Evolutionary conservation across 2,888 invertebrate species (phyloP), one percentile per base, ranked within the genome.

Genomic region (Macaria liturata): DNA sequence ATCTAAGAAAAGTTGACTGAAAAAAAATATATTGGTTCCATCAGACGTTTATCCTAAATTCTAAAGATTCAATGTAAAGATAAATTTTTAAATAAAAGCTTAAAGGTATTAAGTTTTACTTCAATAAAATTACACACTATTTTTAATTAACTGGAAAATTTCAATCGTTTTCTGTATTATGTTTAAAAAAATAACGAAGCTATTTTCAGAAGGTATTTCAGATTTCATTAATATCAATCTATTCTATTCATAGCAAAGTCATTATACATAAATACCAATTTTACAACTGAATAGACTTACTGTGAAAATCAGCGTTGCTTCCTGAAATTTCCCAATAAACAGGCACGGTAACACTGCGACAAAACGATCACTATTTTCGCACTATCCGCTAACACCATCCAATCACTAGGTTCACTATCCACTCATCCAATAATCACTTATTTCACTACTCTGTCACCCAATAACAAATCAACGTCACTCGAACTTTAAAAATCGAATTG

Each of bases 381-480:
- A 61, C 55, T 61, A 54, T 53, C 40, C 46, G 52, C 40, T 57
- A 57, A 59, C 64, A 64, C 62, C 54, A 56, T 62, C 58, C 67
- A 65, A 58, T 58, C 62, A 66, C 61, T 53, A 39, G 54, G 59
- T 61, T 53, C 54, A 64, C 67, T 55, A 57, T 62, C 47, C 67
- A 67, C 63, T 60, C 47, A 66, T 56, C 53, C 61, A 62, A 60
- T 44, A 49, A 54, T 59, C 62, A 64, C 64, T 51, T 39, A 48
- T 45, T 44, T 42, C 32, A 46, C 61, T 57, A 43, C 45, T 31
- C 20, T 49, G 45, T 42, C 32, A 45, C 56, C 46, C 30, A 54
- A 54, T 32, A 5, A 0, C 0, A 49, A 52, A 39, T 59, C 45
- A 49, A 53, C 37, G 48, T 54, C 51, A 48, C 4, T 4, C 34